Evolutionary conservation across 2,113 vertebrate species (phyloP), one percentile per base, ranked within the genome.

Genomic region (Ahaetulla prasina): DNA sequence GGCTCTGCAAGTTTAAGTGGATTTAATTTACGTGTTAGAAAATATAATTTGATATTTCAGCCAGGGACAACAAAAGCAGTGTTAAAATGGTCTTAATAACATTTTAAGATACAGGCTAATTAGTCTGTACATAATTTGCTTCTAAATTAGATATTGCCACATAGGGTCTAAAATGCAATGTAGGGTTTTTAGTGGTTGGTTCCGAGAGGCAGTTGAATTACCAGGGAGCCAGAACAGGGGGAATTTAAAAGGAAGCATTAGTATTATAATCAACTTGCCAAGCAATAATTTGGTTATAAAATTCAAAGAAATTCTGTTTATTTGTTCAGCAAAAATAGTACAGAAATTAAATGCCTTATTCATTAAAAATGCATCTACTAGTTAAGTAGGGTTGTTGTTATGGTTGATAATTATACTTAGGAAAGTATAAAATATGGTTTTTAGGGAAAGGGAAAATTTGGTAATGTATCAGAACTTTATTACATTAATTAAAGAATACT

Each of bases 111-210:
- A 74, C 60, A 92, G 43, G 30, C 7, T 88, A 88, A 88, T 47
- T 88, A 54, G 25, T 74, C 87, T 95, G 45, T 49, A 92, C 50
- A 4, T 68, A 89, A 27, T 0, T 53, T 50, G 7, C 35, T 0
- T 68, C 60, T 94, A 94, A 92, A 87, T 94, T 53, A 68, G 22
- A 25, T 90, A 25, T 94, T n/a, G 52, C 89, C 86, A 94, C 94
- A 89, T 4, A 89, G 52, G 18, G 85, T 60, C 91, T 91, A 94
- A 90, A 95, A 95, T 94, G 91, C 0, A 92, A 92, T 91, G 2
- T 45, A 39, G 85, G 47, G 16, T 91, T 54, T 50, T 45, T 49
- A 22, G 3, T 92, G 22, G 11, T 87, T 91, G 89, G 63, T 7
- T 43, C 1, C 3, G 54, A 45, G 45, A 2, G 14, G 87, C 16